Conservation (phyloP, 2,113 vertebrate genomes). For the Pyrgilauda ruficollis region DNA sequence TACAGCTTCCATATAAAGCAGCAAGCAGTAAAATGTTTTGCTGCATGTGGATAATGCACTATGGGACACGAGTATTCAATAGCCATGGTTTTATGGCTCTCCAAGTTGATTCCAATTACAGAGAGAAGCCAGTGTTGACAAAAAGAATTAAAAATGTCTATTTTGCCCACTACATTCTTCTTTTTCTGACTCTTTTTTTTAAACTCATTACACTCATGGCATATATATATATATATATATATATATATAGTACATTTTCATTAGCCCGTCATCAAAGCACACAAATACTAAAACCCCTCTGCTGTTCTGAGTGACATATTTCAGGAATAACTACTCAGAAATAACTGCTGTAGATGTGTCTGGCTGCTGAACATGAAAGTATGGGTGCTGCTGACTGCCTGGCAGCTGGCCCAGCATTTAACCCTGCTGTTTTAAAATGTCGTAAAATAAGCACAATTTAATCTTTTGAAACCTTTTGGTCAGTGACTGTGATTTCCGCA, state of each 20-base stretch:
- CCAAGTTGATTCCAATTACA: not conserved
- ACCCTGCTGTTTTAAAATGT: slow-evolving; percentile 75
- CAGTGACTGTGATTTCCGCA: slow-evolving; percentile 75
- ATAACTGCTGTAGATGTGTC: slow-evolving; percentile 58
- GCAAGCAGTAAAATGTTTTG: not conserved
- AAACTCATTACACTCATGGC: slow-evolving; percentile 6
- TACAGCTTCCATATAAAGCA: not conserved
- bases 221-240: not conserved
- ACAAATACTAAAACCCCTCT: slow-evolving; percentile 36
- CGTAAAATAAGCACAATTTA: slow-evolving; percentile 79
- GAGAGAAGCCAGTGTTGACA: not conserved
- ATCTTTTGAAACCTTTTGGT: slow-evolving; percentile 78
- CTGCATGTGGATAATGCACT: not conserved
- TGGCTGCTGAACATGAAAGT: slow-evolving; percentile 76
- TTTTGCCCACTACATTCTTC: not conserved
- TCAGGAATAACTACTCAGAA: slow-evolving; percentile 61
- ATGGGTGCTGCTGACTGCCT: slow-evolving; percentile 65
- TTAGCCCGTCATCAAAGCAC: slow-evolving; percentile 41
- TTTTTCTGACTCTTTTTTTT: not conserved
- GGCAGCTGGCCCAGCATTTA: slow-evolving; percentile 74
- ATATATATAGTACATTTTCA: slow-evolving; percentile 45
- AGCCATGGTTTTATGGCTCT: not conserved
- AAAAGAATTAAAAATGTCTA: slow-evolving; percentile 16
- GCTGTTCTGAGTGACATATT: slow-evolving; percentile 58
- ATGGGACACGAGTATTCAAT: accelerated